Percentiles rank a stretch among this genome's conserved stretches.
phyloP scores from a whole-genome alignment of 35 echinoderm and acorn worm species.

The Apostichopus californicus region DNA sequence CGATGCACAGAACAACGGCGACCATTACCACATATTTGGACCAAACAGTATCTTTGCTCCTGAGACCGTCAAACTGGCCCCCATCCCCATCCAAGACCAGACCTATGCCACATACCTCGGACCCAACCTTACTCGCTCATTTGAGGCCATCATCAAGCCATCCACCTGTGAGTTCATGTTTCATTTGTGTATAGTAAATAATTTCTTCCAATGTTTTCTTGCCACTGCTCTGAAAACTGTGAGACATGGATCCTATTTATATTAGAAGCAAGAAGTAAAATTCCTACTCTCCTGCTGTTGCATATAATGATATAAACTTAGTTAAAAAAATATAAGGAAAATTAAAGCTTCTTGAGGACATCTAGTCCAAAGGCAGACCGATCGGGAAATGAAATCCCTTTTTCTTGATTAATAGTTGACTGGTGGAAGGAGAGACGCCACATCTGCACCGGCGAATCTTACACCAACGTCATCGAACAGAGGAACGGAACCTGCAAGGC shows the following conservation, averaged over 20 bases:
- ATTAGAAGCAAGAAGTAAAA: no score
- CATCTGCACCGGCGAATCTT: conserved; percentile 91
- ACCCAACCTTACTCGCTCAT: conserved; percentile 80
- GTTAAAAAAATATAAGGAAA: no score
- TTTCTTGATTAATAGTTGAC: conserved; percentile 58
- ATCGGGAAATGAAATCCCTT: neutral
- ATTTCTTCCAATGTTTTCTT: no score
- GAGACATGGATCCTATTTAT: no score
- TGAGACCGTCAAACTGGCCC: conserved; percentile 61
- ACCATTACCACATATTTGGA: conserved; percentile 61
- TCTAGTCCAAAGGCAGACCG: no score
- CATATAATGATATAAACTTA: no score
- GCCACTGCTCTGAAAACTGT: no score
- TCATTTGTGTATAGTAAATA: neutral
- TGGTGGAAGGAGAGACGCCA: conserved; percentile 88
- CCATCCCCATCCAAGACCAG: conserved; percentile 82
- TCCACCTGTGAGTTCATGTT: conserved; percentile 21
- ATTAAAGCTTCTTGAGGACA: no score
- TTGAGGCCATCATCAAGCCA: conserved; percentile 94
- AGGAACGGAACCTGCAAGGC: conserved; percentile 84
- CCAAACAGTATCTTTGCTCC: conserved; percentile 53
- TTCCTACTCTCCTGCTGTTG: no score
- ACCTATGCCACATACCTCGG: conserved; percentile 77
- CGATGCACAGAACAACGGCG: neutral
- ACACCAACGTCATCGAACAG: conserved; percentile 87